Conservation (phyloP, 2,888 invertebrate species). For the Synergus japonicus region DNA sequence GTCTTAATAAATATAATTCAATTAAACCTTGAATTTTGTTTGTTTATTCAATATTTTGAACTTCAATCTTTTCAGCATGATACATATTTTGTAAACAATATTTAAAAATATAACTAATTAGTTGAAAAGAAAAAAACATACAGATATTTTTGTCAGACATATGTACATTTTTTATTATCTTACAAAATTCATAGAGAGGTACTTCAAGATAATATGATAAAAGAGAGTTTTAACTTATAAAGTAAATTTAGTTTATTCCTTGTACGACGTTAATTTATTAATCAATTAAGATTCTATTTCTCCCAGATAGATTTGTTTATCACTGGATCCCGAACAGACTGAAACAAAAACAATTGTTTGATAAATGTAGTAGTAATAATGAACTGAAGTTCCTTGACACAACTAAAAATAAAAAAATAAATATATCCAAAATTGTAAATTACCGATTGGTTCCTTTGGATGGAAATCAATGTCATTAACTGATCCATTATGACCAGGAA, state of each 20-base stretch:
- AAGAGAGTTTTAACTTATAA: not conserved
- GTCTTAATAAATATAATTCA: no score
- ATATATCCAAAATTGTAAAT: conserved; percentile 42
- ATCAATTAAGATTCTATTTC: conserved; percentile 86
- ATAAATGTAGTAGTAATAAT: no score
- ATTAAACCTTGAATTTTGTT: no score
- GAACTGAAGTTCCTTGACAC: not conserved
- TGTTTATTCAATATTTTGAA: no score
- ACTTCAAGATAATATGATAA: no score
- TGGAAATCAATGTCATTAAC: conserved; percentile 98
- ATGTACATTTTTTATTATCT: no score
- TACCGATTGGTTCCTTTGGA: conserved; percentile 92
- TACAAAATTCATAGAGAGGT: no score
- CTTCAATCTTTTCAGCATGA: no score
- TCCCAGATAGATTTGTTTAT: conserved; percentile 96
- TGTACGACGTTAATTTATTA: not conserved
- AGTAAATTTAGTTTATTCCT: not conserved
- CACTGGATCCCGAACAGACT: conserved; percentile 95
- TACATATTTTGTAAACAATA: no score
- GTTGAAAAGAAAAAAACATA: no score
- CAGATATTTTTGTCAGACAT: no score
- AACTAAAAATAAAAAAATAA: not conserved
- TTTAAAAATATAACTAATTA: no score
- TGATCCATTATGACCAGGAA: conserved; percentile 98
- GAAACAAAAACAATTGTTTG: conserved; percentile 68